Evolutionary conservation across 2,113 vertebrate genomes (phyloP).

Genomic region (Pelobates fuscus): DNA sequence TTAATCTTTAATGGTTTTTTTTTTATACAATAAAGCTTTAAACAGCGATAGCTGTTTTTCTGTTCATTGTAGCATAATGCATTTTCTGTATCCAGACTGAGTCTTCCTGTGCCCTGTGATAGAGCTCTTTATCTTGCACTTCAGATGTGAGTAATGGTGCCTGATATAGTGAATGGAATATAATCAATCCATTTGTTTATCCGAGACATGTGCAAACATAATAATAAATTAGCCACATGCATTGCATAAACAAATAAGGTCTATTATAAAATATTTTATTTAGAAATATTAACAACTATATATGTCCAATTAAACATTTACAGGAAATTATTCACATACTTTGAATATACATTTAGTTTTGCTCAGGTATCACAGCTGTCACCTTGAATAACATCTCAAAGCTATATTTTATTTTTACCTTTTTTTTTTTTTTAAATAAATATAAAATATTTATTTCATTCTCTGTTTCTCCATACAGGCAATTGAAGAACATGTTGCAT

Average conservation of each 20-base stretch:
- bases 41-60: no score
- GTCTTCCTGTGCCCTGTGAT: not conserved
- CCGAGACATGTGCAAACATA: not conserved
- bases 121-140: not conserved
- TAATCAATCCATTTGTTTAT: slow-evolving; percentile 31
- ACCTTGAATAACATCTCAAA: not conserved
- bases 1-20: no score
- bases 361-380: not conserved
- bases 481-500: slow-evolving; percentile 89
- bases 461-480: slow-evolving; percentile 74
- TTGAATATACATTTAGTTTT: not conserved
- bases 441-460: slow-evolving; percentile 48
- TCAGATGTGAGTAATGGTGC: not conserved
- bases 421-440: not conserved
- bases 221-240: slow-evolving; percentile 3
- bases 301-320: not conserved
- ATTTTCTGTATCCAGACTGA: not conserved
- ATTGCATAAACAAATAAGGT: not conserved
- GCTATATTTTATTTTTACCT: not conserved
- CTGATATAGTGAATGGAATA: slow-evolving; percentile 19
- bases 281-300: slow-evolving; percentile 5
- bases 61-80: no score
- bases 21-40: no score
- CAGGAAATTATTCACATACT: not conserved
- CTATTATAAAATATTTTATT: slow-evolving; percentile 1